Conservation (phyloP, 2,797 vertebrate genomes). For the Lithobates sylvaticus region DNA sequence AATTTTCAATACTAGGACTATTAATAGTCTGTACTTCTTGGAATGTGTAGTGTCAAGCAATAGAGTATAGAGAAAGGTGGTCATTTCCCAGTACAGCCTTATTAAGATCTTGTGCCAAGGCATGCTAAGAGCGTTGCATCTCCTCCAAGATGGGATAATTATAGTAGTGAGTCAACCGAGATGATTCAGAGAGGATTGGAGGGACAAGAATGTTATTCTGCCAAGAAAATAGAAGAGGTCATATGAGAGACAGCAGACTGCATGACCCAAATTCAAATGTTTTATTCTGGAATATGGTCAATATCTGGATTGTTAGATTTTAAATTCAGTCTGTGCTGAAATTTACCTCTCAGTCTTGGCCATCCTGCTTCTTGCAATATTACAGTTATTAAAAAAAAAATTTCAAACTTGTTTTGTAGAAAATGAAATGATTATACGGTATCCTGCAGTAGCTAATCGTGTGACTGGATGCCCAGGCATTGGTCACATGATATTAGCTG, state of each 20-base stretch:
- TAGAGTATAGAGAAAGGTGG: not conserved
- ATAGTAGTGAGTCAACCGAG: not conserved
- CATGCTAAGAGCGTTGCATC: conserved; percentile 24
- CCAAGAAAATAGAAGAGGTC: not conserved
- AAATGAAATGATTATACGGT: too few species aligned
- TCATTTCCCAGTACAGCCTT: conserved; percentile 35
- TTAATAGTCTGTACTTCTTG: not conserved
- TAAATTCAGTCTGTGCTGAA: too few species aligned
- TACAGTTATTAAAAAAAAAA: too few species aligned
- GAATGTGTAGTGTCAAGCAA: not conserved
- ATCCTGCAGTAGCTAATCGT: too few species aligned
- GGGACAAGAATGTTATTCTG: conserved; percentile 6
- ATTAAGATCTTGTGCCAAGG: conserved; percentile 17
- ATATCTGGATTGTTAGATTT: not conserved
- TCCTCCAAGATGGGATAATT: conserved; percentile 27
- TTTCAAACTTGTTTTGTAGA: too few species aligned
- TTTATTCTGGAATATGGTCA: not conserved
- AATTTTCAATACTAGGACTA: not conserved
- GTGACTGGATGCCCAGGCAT: too few species aligned
- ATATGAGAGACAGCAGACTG: not conserved
- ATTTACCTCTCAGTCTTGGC: too few species aligned
- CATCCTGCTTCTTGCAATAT: too few species aligned
- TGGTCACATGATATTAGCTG: too few species aligned
- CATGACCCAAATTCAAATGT: not conserved
- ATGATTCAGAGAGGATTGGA: conserved; percentile 19